Base-by-base conservation (phyloP, 2,888 invertebrate species). In the Troides oblongomaculatus region DNA sequence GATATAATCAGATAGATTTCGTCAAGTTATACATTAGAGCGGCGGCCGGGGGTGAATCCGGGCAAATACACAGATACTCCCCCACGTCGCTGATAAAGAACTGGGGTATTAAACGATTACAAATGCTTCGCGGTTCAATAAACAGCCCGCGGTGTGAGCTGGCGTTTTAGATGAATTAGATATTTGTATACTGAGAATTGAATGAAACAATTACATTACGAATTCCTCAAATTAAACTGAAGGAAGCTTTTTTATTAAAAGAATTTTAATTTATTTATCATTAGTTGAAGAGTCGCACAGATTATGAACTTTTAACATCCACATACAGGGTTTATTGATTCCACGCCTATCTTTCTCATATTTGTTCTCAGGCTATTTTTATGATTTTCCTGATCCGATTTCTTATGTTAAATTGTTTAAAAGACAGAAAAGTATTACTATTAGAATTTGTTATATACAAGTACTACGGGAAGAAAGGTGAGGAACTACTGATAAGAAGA, bases 51-150 rank as follows among this genome's bases (percentile, higher is more conserved):
- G 86, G 84, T 78, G 82, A 84, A 82, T 79, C 81, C 82, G 83
- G 78, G 77, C 76, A 80, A 79, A 82, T 76, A 78, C 78, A 78
- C 77, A 77, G 80, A 81, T 81, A 79, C 85, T 83, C 86, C 87
- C 81, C 81, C 82, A 75, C 79, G 74, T 78, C 78, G 79, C 88
- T 91, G 93, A 93, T 93, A 93, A 92, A 92, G 92, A 92, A 93
- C 89, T 90, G 90, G 90, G 91, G 93, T 92, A 93, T 93, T 93
- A 93, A 92, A 92, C 92, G 92, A 91, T 92, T 91, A 92, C 92
- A 92, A 92, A 92, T 92, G 92, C 91, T 90, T 90, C 85, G 90
- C 90, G 90, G 90, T 91, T 89, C 91, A 90, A 91, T 91, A 91
- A 87, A 90, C 91, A 89, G 85, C 84, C 87, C 84, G 84, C 82